Base-by-base conservation (phyloP, 2,797 vertebrate genomes). In the Ctenosaura bakeri region DNA sequence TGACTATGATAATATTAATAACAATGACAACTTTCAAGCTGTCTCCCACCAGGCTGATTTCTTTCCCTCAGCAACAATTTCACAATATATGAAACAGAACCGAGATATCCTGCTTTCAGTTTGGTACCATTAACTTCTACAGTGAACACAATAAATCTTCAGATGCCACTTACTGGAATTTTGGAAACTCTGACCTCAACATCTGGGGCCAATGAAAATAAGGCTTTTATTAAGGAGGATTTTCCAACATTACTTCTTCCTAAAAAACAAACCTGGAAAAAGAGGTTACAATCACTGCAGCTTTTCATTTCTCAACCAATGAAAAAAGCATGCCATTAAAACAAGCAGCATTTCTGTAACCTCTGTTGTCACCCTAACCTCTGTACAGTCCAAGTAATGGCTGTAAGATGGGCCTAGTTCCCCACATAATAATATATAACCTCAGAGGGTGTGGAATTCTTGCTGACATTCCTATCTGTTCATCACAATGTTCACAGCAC, bases 161-260 rank as follows among this genome's bases (percentile, higher is more conserved):
- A 76, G 84, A 32, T 0, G 0, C 18, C 79, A 92, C 98, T 97
- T 96, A 99, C 99, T 0, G 98, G 98, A 14, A 96, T 98, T 97
- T 99, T 99, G 73, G 99, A 99, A 94, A 99, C 95, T 93, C 98
- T 93, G 86, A 99, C 98, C 93, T 99, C 98, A 32, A 99, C 97
- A 50, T 98, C 98, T 4, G 99, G 98, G 16, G 97, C 97, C 91
- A 99, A 94, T 0, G 99, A 98, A 95, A 99, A 99, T 91, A 99
- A 96, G 64, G 97, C 97, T 87, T 97, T 98, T 96, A 99, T 98
- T 89, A 99, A 97, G 9, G 98, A 99, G 0, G 99, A 99, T 91
- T 99, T 99, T 24, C 99, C 99, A 90, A 99, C 98, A 9, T 99
- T 99, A 96, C 99, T 99, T 81, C 98, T 97, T 92, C 99, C 99